Conservation (phyloP, 37 sponge, comb jelly and placozoan genomes). For the Geodia barretti region DNA sequence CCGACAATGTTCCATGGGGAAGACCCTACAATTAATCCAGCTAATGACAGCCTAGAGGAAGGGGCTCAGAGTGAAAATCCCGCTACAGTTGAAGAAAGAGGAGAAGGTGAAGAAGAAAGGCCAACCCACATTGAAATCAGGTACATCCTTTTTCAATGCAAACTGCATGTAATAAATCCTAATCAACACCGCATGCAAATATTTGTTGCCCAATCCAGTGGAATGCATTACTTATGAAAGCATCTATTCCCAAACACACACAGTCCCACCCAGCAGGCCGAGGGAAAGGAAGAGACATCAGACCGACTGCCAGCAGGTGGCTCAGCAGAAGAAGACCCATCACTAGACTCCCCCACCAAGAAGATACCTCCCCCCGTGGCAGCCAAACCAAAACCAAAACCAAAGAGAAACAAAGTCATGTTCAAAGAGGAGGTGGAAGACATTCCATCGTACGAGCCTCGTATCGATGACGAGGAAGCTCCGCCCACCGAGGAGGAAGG, state of each 20-base stretch:
- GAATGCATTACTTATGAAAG: too few species aligned
- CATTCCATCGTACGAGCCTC: slow-evolving; percentile 25
- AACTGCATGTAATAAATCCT: too few species aligned
- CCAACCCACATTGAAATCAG: too few species aligned
- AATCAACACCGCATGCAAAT: too few species aligned
- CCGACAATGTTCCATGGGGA: background rate
- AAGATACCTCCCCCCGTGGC: background rate
- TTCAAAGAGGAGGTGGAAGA: slow-evolving; percentile 48
- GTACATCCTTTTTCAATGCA: too few species aligned
- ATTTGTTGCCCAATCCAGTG: too few species aligned
- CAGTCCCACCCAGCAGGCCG: background rate
- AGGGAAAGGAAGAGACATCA: background rate
- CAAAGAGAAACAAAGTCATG: slow-evolving; percentile 37
- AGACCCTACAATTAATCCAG: background rate
- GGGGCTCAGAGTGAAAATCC: background rate
- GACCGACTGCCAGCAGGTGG: too few species aligned
- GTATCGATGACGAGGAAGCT: background rate
- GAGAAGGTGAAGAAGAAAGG: too few species aligned
- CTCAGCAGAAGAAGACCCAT: background rate
- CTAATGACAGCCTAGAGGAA: background rate
- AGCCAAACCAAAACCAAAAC: background rate
- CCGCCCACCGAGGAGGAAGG: background rate
- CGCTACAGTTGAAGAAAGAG: too few species aligned
- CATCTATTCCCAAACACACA: background rate
- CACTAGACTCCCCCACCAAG: background rate